A percentile compares a stretch with the other conserved stretches of the same genome.
Evolutionary conservation across 1,140 invertebrate genomes (phyloP).

Genomic region (Pissodes strobi): DNA sequence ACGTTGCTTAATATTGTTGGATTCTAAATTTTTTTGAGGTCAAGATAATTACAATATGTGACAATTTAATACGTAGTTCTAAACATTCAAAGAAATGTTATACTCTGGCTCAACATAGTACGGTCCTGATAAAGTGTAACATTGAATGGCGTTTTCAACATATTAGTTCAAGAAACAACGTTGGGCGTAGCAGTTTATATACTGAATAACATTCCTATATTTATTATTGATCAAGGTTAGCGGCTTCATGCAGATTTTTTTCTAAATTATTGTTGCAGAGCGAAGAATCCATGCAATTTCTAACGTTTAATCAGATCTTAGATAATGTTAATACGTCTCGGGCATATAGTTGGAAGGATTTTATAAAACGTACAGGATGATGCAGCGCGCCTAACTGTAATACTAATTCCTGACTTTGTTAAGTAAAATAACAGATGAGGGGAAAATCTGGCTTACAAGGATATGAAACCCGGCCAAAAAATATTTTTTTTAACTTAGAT

Average conservation of each 20-base stretch:
- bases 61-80: no score
- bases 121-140: conserved; percentile 18
- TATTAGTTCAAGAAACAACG: conserved; percentile 27
- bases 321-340: background rate
- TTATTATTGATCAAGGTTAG: conserved; percentile 33
- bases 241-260: conserved; percentile 32
- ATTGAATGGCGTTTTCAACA: conserved; percentile 30
- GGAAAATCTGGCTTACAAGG: background rate
- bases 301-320: conserved; percentile 5
- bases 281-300: conserved; percentile 15
- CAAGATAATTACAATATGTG: no score
- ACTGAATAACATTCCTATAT: conserved; percentile 35
- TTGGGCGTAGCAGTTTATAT: conserved; percentile 26
- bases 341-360: conserved; percentile 1
- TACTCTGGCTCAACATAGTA: no score
- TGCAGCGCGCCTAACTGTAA: no score
- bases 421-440: background rate
- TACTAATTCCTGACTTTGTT: no score
- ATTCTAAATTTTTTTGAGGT: no score
- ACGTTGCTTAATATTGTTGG: no score
- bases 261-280: conserved; percentile 19
- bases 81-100: no score
- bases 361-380: no score
- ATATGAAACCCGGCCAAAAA: background rate
- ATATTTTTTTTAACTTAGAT: no score